phyloP scores from a whole-genome alignment of 1,140 invertebrate species.

The Nymphalis io region DNA sequence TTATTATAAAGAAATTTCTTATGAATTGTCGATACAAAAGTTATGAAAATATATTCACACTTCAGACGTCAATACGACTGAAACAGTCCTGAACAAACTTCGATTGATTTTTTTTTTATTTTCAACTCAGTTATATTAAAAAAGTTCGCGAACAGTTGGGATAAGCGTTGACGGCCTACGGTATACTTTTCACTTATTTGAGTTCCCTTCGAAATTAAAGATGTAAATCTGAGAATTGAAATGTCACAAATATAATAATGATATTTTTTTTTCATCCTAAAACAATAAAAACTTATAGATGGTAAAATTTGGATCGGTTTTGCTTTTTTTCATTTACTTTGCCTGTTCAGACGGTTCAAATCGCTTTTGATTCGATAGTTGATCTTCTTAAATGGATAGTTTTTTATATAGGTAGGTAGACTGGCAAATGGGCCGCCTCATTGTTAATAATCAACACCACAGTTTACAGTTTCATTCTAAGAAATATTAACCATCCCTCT shows the following conservation, averaged over 20 bases:
- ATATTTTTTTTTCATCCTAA: neutral
- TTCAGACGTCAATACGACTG: constrained; percentile 4
- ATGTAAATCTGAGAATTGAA: constrained; percentile 36
- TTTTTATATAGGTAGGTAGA: no score
- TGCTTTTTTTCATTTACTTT: no score
- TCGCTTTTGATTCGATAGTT: no score
- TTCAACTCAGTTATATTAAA: constrained; percentile 46
- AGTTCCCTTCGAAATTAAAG: constrained; percentile 36
- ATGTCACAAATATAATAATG: constrained; percentile 13
- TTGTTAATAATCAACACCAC: no score
- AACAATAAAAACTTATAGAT: no score
- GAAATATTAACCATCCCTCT: no score
- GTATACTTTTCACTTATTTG: constrained; percentile 32
- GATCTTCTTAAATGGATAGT: no score
- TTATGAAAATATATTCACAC: constrained; percentile 23
- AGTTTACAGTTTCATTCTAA: no score
- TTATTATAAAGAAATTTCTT: neutral
- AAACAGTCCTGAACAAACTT: constrained; percentile 34
- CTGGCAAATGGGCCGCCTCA: no score
- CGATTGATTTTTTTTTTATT: constrained; percentile 47
- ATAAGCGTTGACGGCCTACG: constrained; percentile 38
- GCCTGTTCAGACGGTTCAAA: no score
- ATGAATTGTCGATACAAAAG: neutral
- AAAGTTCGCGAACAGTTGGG: constrained; percentile 43
- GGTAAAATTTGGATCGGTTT: no score